phyloP scores from a whole-genome alignment of 2,888 invertebrate genomes.

The Laothoe populi region DNA sequence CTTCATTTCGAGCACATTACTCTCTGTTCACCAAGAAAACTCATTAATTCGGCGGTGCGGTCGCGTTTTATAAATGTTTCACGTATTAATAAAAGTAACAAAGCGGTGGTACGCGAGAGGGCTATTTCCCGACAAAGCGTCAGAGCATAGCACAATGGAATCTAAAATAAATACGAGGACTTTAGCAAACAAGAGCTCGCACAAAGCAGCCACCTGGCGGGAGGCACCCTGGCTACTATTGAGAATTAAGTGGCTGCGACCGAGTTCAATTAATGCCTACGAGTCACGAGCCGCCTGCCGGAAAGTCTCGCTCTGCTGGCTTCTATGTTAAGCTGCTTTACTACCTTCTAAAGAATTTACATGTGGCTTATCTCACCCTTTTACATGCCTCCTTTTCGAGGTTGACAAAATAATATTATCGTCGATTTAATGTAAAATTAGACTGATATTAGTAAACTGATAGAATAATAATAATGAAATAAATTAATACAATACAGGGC shows the following conservation, averaged over 20 bases:
- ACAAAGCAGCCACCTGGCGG: constrained; percentile 79
- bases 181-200: constrained; percentile 78
- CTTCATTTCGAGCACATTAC: constrained; percentile 75
- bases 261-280: constrained; percentile 70
- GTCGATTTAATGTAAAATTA: background rate
- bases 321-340: constrained; percentile 13
- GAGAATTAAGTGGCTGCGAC: constrained; percentile 73
- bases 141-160: constrained; percentile 76
- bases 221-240: constrained; percentile 56
- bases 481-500: no score
- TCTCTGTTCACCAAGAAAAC: constrained; percentile 80
- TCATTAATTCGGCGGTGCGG: constrained; percentile 81
- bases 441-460: background rate
- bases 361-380: constrained; percentile 22
- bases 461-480: background rate
- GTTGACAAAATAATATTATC: background rate
- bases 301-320: constrained; percentile 41
- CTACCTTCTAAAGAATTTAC: constrained; percentile 19
- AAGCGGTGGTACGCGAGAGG: constrained; percentile 74
- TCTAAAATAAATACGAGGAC: constrained; percentile 83
- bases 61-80: constrained; percentile 82
- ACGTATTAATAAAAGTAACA: constrained; percentile 85
- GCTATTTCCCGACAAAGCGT: constrained; percentile 81
- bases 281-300: constrained; percentile 58
- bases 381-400: background rate